Evolutionary conservation across 2,888 invertebrate species (phyloP), one percentile per base, ranked within the genome.

Genomic region (Calliphora vomitoria): DNA sequence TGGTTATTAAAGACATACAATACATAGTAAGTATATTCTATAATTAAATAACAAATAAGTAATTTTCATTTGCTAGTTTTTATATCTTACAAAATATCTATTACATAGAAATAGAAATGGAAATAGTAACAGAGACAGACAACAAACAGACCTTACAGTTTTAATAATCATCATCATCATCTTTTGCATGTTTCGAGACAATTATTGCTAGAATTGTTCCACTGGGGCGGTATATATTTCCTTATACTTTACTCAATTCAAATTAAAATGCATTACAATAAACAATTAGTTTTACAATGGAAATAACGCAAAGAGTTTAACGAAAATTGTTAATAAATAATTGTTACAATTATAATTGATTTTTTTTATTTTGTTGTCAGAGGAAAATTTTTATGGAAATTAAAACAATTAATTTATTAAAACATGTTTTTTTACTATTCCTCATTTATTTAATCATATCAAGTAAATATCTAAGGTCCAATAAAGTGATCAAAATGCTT

Each of bases 161-260:
- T 75, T 75, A 11, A 11, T 66, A 47, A 74, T 83, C 53, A 55
- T 62, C 76, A 71, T 86, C 69, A 79, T 84, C 87, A 85, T 87
- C 89, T 89, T 35, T 90, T 89, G 90, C 90, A 90, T 90, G 90
- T 90, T 89, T 44, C 55, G 41, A 35, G 60, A 84, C 87, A 89
- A 89, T 90, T 88, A 89, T 87, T 64, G 18, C 25, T 38, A 50
- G 66, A 72, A 79, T 84, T 79, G 72, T 72, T 84, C 68, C 80
- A 85, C 15, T 78, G 71, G 84, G 78, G 80, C 31, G 35, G 0
- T 18, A 64, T 10, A 10, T 41, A 78, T 47, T 78, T 76, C 44
- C 44, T 64, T 18, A 4, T 18, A 53, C 47, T 66, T 35, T 62
- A 41, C 11, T 66, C 31, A 66, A 31, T 53, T 58, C 80, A 78